Percentiles rank a stretch among this genome's conserved stretches.
phyloP scores from a whole-genome alignment of 2,888 invertebrate species.

The Lasioglossum figueresi region DNA sequence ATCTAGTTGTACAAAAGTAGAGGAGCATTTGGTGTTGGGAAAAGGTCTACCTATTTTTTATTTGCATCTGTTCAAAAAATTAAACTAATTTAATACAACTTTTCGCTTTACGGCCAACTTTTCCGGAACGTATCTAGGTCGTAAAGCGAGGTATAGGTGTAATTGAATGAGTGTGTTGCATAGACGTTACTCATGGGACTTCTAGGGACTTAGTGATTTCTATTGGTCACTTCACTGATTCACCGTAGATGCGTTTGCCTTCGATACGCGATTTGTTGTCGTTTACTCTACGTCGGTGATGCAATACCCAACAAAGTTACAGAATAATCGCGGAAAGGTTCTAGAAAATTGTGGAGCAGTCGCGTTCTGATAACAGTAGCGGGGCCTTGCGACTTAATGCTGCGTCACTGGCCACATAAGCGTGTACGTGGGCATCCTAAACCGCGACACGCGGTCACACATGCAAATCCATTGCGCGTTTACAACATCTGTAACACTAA shows the following conservation, averaged over 20 bases:
- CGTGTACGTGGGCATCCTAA: slow-evolving; percentile 67
- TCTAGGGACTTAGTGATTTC: not conserved
- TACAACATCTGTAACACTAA: slow-evolving; percentile 32
- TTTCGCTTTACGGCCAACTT: too few relatives aligned
- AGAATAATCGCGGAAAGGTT: not conserved
- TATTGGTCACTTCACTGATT: slow-evolving; percentile 22
- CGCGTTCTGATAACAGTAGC: not conserved
- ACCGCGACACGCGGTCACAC: slow-evolving; percentile 63
- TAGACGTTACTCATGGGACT: not conserved
- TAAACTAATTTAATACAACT: too few relatives aligned
- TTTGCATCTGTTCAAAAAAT: too few relatives aligned
- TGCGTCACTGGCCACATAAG: slow-evolving; percentile 60
- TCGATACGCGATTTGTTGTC: not conserved
- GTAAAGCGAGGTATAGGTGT: too few relatives aligned
- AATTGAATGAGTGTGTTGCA: not conserved
- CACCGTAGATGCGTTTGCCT: not conserved
- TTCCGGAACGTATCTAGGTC: too few relatives aligned
- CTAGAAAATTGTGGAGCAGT: not conserved
- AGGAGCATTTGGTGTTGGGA: too few relatives aligned
- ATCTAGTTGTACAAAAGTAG: not conserved
- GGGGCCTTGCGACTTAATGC: slow-evolving; percentile 23
- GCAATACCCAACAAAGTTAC: slow-evolving; percentile 30
- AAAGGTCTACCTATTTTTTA: too few relatives aligned
- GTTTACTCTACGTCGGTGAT: slow-evolving; percentile 31
- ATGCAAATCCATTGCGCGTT: slow-evolving; percentile 41